A percentile compares a stretch with the other conserved stretches of the same genome.
Evolutionary conservation across 1,140 invertebrate species (phyloP).

Genomic region (Maniola jurtina): DNA sequence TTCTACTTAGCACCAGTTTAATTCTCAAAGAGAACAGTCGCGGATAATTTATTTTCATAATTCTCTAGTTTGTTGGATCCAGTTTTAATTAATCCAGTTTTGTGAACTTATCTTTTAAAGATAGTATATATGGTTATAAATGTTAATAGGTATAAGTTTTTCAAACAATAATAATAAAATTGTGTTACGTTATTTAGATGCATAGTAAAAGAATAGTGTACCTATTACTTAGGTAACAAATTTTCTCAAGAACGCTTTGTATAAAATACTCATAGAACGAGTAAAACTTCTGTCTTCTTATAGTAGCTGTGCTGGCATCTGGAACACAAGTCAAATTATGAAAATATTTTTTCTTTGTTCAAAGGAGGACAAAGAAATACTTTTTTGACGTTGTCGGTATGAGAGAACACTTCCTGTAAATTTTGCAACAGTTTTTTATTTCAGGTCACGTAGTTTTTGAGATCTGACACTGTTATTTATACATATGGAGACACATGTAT

Average conservation of each 20-base stretch:
- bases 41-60: constrained; percentile 29
- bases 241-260: neutral
- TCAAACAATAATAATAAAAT: too few species aligned
- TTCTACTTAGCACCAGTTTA: constrained; percentile 50
- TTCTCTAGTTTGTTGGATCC: constrained; percentile 21
- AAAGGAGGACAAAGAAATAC: constrained; percentile 9
- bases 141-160: too few species aligned
- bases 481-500: neutral
- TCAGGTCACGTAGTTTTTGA: constrained; percentile 9
- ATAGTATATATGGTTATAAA: neutral
- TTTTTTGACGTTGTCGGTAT: constrained; percentile 9
- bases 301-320: neutral
- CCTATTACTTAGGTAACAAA: too few species aligned
- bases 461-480: neutral
- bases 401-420: constrained; percentile 11
- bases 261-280: constrained; percentile 5
- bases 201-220: too few species aligned
- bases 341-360: constrained; percentile 11
- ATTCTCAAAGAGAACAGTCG: constrained; percentile 35
- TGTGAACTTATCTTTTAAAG: neutral
- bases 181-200: too few species aligned
- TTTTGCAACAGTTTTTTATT: constrained; percentile 11
- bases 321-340: constrained; percentile 7
- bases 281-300: constrained; percentile 3
- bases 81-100: constrained; percentile 12